A percentile compares a stretch with the other conserved stretches of the same genome.
Evolutionary conservation across 2,888 invertebrate species (phyloP).

Genomic region (Rhimphoctona megacephalus): DNA sequence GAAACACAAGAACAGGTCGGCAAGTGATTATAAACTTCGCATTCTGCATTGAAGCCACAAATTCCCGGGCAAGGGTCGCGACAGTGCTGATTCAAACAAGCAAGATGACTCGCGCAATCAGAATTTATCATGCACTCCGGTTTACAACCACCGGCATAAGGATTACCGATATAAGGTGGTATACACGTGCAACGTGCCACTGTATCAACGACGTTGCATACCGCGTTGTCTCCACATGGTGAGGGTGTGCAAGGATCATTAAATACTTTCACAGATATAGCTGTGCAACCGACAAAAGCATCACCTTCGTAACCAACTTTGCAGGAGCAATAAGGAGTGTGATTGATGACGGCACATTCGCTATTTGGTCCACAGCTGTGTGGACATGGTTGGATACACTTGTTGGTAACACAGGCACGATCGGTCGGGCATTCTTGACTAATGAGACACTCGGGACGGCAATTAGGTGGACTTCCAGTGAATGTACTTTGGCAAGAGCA

Average conservation of each 20-base stretch:
- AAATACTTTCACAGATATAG: constrained; percentile 83
- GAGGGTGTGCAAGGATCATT: constrained; percentile 90
- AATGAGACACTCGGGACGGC: constrained; percentile 93
- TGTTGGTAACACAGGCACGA: constrained; percentile 92
- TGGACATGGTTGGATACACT: constrained; percentile 93
- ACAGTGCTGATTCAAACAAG: constrained; percentile 94
- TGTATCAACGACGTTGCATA: constrained; percentile 90
- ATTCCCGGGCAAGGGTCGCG: constrained; percentile 94
- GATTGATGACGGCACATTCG: constrained; percentile 88
- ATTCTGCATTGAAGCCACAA: constrained; percentile 94
- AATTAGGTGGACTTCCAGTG: constrained; percentile 92
- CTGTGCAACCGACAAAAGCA: constrained; percentile 92
- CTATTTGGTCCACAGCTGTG: constrained; percentile 93
- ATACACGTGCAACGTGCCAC: constrained; percentile 93
- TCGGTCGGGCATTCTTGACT: constrained; percentile 93
- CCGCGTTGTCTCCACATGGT: constrained; percentile 94
- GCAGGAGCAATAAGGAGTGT: constrained; percentile 93
- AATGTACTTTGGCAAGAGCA: constrained; percentile 93
- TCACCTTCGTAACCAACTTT: constrained; percentile 92
- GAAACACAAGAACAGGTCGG: constrained; percentile 92
- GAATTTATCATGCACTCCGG: constrained; percentile 94
- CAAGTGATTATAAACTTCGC: constrained; percentile 92
- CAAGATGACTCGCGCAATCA: constrained; percentile 91
- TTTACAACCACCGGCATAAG: constrained; percentile 91
- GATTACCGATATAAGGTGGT: constrained; percentile 95